Evolutionary conservation across 1,140 invertebrate species (phyloP).

Genomic region (Apocrypta bakeri): DNA sequence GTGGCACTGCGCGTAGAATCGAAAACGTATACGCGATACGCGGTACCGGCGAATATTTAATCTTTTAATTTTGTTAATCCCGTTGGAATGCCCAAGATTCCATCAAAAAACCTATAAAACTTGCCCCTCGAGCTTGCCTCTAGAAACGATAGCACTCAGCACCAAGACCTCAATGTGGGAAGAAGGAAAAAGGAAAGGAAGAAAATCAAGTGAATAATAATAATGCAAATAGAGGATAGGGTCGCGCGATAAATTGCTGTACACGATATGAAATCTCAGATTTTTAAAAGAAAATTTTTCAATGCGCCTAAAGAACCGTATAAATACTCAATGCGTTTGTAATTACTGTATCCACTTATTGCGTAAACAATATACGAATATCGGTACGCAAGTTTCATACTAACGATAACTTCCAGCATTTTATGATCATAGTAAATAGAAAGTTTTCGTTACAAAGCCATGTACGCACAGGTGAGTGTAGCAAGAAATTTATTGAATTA

Average conservation of each 20-base stretch:
- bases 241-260: too few species aligned
- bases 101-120: constrained; percentile 41
- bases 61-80: constrained; percentile 42
- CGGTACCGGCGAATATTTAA: constrained; percentile 10
- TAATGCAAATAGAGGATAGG: background rate
- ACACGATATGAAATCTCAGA: background rate
- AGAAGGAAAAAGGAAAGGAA: background rate
- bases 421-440: constrained; percentile 33
- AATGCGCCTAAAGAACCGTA: background rate
- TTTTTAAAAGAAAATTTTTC: constrained; percentile 15
- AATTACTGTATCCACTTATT: background rate
- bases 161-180: constrained; percentile 15
- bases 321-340: background rate
- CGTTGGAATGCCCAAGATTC: constrained; percentile 17
- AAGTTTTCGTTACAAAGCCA: constrained; percentile 29
- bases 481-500: constrained; percentile 36
- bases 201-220: background rate
- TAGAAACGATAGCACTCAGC: constrained; percentile 28
- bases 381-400: constrained; percentile 6
- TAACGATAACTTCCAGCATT: constrained; percentile 32
- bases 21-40: background rate
- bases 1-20: background rate
- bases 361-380: background rate
- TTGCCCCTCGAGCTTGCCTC: constrained; percentile 33
- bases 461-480: background rate